Evolutionary conservation across 2,888 invertebrate genomes (phyloP).

Genomic region (Lycia hirtaria): DNA sequence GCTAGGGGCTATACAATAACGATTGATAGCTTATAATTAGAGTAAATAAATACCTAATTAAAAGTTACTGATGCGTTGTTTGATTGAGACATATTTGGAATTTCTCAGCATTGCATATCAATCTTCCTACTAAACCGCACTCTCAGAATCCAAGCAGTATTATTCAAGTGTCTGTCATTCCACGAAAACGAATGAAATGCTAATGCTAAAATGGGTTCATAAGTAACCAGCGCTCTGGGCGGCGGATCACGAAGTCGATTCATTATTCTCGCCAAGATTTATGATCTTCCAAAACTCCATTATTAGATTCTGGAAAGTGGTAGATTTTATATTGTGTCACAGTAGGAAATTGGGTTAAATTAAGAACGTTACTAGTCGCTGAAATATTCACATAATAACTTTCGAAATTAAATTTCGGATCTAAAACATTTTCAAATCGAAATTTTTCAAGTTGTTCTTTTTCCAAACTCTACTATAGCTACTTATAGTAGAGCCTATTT

Average conservation of each 20-base stretch:
- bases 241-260: conserved; percentile 53
- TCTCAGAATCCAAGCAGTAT: conserved; percentile 2
- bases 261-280: conserved; percentile 57
- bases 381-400: background rate
- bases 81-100: no score
- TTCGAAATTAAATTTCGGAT: no score
- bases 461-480: no score
- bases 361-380: background rate
- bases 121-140: background rate
- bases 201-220: conserved; percentile 50
- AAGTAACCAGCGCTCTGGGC: conserved; percentile 50
- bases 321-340: conserved; percentile 16
- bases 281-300: conserved; percentile 51
- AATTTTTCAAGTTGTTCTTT: no score
- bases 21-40: no score
- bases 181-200: conserved; percentile 37
- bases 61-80: no score
- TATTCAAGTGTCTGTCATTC: conserved; percentile 38
- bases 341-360: conserved; percentile 18
- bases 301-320: conserved; percentile 38
- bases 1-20: no score
- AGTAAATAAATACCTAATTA: no score
- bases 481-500: no score
- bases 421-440: no score
- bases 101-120: no score